phyloP scores from a whole-genome alignment of 2,113 vertebrate genomes.

The Connochaetes taurinus region DNA sequence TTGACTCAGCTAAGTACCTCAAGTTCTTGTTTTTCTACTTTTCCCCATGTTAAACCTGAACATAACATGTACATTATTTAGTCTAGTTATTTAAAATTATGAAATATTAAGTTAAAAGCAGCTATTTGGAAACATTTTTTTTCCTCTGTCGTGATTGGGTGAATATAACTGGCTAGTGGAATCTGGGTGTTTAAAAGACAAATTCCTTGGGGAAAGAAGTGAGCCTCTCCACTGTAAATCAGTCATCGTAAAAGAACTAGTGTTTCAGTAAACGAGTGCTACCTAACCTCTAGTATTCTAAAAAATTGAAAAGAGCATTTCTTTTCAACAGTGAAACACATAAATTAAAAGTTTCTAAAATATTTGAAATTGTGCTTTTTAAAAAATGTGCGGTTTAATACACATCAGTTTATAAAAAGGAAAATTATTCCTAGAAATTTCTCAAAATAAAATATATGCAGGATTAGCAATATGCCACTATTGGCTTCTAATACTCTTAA shows the following conservation, averaged over 20 bases:
- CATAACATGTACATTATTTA: neutral
- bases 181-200: neutral
- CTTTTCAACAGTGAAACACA: neutral
- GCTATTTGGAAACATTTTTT: neutral
- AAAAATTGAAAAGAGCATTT: neutral
- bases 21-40: slow-evolving; percentile 12
- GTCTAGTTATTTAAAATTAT: slow-evolving; percentile 7
- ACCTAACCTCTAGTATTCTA: neutral
- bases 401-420: neutral
- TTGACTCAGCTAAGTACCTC: neutral
- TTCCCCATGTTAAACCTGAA: neutral
- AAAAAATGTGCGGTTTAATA: neutral
- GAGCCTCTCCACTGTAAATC: neutral
- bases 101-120: slow-evolving; percentile 1
- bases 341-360: slow-evolving; percentile 22
- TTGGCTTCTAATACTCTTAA: neutral
- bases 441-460: neutral
- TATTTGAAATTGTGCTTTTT: neutral
- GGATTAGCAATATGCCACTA: neutral
- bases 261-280: neutral
- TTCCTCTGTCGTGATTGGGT: neutral
- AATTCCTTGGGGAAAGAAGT: neutral
- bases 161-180: neutral
- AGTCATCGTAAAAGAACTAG: neutral
- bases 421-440: neutral